Base-by-base conservation (phyloP, 92 coral and sea anemone species). In the Parazoanthus atlanticus region DNA sequence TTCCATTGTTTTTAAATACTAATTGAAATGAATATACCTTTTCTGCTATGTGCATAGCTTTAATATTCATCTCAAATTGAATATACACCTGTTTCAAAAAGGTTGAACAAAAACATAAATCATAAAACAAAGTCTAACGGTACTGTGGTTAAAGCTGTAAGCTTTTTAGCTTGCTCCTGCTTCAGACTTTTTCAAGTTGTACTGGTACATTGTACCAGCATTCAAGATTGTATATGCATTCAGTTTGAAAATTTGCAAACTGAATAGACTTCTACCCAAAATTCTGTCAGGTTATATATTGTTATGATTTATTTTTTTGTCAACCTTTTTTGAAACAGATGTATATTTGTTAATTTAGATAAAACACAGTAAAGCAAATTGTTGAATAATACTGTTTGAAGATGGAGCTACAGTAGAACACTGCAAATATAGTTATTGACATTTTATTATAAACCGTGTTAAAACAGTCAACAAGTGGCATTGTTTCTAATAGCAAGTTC, bases 251-350 rank as follows among this genome's bases (percentile, higher is more conserved):
- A 54, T 73, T 32, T 32, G 78, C 3, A 21, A 73, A 73, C 78
- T 73, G 43, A 32, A 9, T 12, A 73, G 43, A 7, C 78, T 73
- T 73, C 41, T 73, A 73, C 78, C 78, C 78, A 5, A 30, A 73
- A 73, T 73, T 73, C 78, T 32, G 43, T 73, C 25, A 33, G 78
- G 41, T 74, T 74, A 74, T 74, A 29, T 74, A 74, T 74, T 73
- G 25, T 73, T 73, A 31, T 73, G 77, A 73, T 31, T 8, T 30
- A 28, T 33, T 74, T 74, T 33, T 74, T 15, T 2, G 43, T 74
- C 65, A 56, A 56, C 65, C 6, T 56, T 56, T 56, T 16, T 17
- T 56, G 65, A 56, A 56, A 56, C 65, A 15, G 61, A 73, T 33
- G 78, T 12, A 74, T 74, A 74, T 33, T 33, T 74, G 47, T 74